Evolutionary conservation across 2,888 invertebrate genomes (phyloP).

Genomic region (Capitulum mitella): DNA sequence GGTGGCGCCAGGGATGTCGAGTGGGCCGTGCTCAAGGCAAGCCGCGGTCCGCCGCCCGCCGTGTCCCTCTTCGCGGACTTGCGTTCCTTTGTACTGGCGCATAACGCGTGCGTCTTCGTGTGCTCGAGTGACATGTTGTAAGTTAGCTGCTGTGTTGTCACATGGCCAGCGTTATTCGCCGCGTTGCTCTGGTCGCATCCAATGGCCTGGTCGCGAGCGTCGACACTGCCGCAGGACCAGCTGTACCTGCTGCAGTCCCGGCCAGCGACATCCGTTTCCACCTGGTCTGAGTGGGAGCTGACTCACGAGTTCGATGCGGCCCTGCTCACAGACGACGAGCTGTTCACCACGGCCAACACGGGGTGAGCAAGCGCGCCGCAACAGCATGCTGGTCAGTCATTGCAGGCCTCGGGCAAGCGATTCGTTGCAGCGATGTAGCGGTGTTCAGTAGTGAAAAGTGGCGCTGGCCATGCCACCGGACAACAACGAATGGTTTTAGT

Average conservation of each 20-base stretch:
- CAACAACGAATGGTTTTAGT: not conserved
- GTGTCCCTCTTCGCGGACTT: no score
- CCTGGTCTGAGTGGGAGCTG: conserved; percentile 69
- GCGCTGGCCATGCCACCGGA: not conserved
- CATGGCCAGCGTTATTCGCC: no score
- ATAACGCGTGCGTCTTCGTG: no score
- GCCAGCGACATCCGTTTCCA: conserved; percentile 63
- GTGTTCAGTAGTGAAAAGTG: not conserved
- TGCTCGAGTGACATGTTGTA: no score
- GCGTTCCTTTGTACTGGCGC: no score
- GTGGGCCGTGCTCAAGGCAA: conserved; percentile 61
- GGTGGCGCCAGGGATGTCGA: conserved; percentile 69
- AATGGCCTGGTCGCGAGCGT: no score
- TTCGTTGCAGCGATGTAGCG: not conserved
- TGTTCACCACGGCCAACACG: conserved; percentile 62
- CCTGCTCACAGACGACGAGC: conserved; percentile 54
- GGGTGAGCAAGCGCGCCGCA: conserved; percentile 52
- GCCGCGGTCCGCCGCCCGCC: no score
- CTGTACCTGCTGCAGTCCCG: conserved; percentile 66
- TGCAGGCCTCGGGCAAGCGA: not conserved
- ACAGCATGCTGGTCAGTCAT: not conserved
- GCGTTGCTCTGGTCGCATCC: no score
- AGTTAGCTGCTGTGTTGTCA: no score
- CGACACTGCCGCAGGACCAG: conserved; percentile 49
- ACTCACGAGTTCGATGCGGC: conserved; percentile 68